A percentile compares a stretch with the other conserved stretches of the same genome.
These are phyloP conservation scores for Ceratina calcarata DNA, from an alignment of 1,140 invertebrate species.

Conservation along the genomic window DNA sequence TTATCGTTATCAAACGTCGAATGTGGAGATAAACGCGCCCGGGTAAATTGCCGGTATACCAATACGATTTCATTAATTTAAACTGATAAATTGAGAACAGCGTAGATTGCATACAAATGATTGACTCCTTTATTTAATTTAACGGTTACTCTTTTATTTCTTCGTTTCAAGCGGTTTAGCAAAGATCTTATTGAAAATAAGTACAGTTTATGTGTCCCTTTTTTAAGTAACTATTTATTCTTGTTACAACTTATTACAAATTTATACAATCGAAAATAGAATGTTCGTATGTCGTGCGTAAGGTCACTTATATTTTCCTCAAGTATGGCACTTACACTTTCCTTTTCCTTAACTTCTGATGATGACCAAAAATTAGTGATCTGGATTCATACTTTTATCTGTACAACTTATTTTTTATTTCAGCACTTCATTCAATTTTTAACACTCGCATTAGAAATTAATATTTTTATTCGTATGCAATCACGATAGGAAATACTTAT, in stretches of 20 bases:
- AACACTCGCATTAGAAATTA: background rate
- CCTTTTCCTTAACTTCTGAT: background rate
- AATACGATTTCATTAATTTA: conserved; percentile 27
- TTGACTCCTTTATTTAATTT: too few species aligned
- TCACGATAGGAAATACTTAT: background rate
- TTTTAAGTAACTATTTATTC: too few species aligned
- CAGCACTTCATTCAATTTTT: too few species aligned
- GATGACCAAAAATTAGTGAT: too few species aligned
- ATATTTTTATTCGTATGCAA: too few species aligned
- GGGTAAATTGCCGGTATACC: background rate
- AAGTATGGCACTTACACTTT: conserved; percentile 9
- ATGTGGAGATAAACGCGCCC: background rate
- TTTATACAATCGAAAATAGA: background rate
- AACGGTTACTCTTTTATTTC: too few species aligned
- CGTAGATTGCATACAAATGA: background rate
- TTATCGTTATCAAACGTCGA: conserved; percentile 47
- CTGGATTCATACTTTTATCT: too few species aligned
- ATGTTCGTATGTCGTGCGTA: background rate
- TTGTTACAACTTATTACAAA: too few species aligned
- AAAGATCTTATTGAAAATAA: background rate
- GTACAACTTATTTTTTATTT: too few species aligned
- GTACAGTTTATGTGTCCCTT: too few species aligned
- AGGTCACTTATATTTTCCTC: background rate
- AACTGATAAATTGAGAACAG: background rate
- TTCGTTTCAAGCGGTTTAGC: too few species aligned